phyloP scores from a whole-genome alignment of 2,888 invertebrate species.

The Xylota segnis region DNA sequence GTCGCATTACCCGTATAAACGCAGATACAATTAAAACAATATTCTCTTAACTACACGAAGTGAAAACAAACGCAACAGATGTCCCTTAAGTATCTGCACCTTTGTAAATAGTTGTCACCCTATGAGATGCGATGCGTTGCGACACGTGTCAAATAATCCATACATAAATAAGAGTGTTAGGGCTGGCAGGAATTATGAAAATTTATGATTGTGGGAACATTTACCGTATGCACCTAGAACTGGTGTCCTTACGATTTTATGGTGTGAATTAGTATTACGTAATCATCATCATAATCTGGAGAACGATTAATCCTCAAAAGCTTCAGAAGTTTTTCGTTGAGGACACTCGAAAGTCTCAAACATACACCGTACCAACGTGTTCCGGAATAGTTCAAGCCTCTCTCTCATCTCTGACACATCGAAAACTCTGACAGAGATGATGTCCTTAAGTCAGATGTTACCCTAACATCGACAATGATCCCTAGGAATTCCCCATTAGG shows the following conservation, averaged over 20 bases:
- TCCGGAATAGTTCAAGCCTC: no score
- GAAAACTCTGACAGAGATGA: no score
- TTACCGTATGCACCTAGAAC: slow-evolving; percentile 11
- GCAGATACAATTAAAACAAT: slow-evolving; percentile 27
- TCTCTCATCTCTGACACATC: no score
- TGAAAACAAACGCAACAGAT: slow-evolving; percentile 28
- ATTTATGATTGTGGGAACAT: slow-evolving; percentile 26
- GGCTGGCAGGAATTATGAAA: slow-evolving; percentile 31
- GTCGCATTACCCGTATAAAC: slow-evolving; percentile 6
- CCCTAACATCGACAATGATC: no score
- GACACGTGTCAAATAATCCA: slow-evolving; percentile 53
- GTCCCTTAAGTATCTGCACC: slow-evolving; percentile 18
- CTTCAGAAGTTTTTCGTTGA: no score
- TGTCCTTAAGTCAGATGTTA: no score
- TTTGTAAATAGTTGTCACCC: slow-evolving; percentile 38
- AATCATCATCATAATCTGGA: not conserved
- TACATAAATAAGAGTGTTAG: not conserved
- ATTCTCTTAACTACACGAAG: slow-evolving; percentile 39
- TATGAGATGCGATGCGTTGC: slow-evolving; percentile 13
- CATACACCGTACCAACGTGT: no score
- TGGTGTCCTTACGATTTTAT: not conserved
- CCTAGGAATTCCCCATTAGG: no score
- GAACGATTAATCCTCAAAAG: no score
- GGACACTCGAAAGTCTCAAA: no score
- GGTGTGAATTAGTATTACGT: not conserved